Evolutionary conservation across 2,888 invertebrate species (phyloP), one percentile per base, ranked within the genome.

Genomic region (Tryphoninae sp.): DNA sequence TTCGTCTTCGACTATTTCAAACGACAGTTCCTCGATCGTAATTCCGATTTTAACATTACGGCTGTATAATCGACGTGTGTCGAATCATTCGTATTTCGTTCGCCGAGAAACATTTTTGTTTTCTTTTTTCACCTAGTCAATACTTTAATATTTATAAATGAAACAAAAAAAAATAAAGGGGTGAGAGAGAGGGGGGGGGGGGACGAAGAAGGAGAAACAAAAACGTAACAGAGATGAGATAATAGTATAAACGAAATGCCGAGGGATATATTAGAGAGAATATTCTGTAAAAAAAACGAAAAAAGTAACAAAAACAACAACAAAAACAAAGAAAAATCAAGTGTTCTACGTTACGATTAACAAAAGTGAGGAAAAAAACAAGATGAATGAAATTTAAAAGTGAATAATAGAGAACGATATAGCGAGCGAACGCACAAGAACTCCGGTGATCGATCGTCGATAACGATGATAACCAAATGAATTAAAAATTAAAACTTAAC

Each of bases 91-190:
- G 33, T 53, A 58, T 82, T 81, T 75, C 74, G 61, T 69, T 67
- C 81, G 74, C 79, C 78, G 81, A 85, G 72, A 59, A 64, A 11
- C 19, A 33, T 55, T 22, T 64, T 67, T 67, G 19, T 61, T 53
- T 59, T 73, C n/a, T 77, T 51, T 40, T 68, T 77, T 84, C 80
- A 85, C 82, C 85, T 88, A 89, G 86, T 88, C 89, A 88, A 89
- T 89, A 89, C 86, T 86, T 86, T 87, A 86, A 71, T 86, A 84
- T 85, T 86, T 82, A 84, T 33, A 33, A 74, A 87, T 79, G 78
- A 78, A 33, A 33, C 33, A 33, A 33, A 1, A 19, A 1, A 19
- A 33, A 33, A 33, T 7, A 33, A 33, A 33, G 33, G 33, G 33
- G 7, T 0, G 33, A 71, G 33, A 67, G 26, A 19, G 19, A 19